Evolutionary conservation across 2,888 invertebrate genomes (phyloP), one percentile per base, ranked within the genome.

Genomic region (Sesamia inferens): DNA sequence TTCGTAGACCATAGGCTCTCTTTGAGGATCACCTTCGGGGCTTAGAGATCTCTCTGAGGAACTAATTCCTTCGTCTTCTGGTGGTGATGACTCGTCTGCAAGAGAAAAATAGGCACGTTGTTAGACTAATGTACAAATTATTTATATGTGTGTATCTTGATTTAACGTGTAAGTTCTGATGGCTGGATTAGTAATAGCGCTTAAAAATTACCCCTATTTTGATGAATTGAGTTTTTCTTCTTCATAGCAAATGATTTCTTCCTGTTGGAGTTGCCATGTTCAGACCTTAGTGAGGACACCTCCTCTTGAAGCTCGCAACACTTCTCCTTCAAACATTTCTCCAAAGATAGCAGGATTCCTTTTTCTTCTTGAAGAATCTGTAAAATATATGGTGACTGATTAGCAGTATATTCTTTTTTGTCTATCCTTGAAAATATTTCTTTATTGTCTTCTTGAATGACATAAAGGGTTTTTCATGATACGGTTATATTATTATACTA

Each of bases 1-100:
- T 92, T 97, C 97, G 87, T 97, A 97, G 2, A 97, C 96, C 91
- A 97, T 95, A 0, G 97, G 95, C 81, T 97, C 97, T 79, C 97
- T 93, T 90, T 97, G 97, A 0, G 95, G 93, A 79, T 97, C 97
- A 51, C 97, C 97, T 89, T 98, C 98, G 0, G 98, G 98, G 78
- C 98, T 98, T 61, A 98, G 94, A 58, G 98, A 98, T 84, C 97
- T 96, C 90, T 98, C 98, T 0, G 98, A 98, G 13, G 98, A 98
- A 88, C 98, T 98, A 84, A 98, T 98, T 10, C 98, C 98, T 96
- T 98, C 98, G 89, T 98, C 98, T 94, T 98, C 98, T 57, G 98
- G 98, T 83, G 98, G 98, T 10, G 98, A 98, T 59, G 97, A 97
- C 88, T 97, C 97, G 87, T 96, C 97, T 97, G 89, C 5, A 95